Percentiles rank a stretch among this genome's conserved stretches.
These are phyloP conservation scores for Petromus typicus DNA, from an alignment of 2,113 vertebrate genomes.

Conservation along the genomic window DNA sequence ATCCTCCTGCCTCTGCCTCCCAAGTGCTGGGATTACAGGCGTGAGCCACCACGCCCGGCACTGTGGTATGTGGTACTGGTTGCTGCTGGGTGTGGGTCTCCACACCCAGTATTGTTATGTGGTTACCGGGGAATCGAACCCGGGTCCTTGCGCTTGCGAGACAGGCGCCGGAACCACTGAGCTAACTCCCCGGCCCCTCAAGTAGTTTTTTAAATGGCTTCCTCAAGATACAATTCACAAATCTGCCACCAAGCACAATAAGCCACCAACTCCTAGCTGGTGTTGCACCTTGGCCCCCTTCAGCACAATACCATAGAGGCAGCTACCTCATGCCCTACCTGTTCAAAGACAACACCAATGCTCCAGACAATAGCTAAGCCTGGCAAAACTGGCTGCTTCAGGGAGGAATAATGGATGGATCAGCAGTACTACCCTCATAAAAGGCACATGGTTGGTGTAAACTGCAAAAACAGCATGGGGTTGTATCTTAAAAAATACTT, in stretches of 20 bases:
- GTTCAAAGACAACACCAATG: neutral
- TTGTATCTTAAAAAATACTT: neutral
- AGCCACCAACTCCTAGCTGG: neutral
- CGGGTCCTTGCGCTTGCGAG: too few relatives aligned
- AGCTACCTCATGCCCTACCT: neutral
- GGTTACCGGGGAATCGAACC: too few relatives aligned
- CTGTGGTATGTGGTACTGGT: too few relatives aligned
- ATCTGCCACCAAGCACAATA: neutral
- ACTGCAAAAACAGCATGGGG: neutral
- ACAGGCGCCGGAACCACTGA: too few relatives aligned
- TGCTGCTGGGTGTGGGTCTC: too few relatives aligned
- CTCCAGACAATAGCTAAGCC: neutral
- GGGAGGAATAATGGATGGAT: neutral
- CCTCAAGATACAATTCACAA: neutral
- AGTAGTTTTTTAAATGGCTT: neutral
- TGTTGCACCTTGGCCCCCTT: neutral
- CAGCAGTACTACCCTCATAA: neutral
- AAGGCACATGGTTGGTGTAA: neutral
- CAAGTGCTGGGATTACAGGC: too few relatives aligned
- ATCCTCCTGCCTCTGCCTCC: too few relatives aligned
- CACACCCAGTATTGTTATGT: too few relatives aligned
- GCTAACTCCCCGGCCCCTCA: too few relatives aligned
- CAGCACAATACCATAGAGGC: neutral
- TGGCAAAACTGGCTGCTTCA: neutral
- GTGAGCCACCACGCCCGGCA: too few relatives aligned